Percentiles rank a stretch among this genome's conserved stretches.
phyloP scores from a whole-genome alignment of 2,888 invertebrate genomes.

The Seira sanloemensis region DNA sequence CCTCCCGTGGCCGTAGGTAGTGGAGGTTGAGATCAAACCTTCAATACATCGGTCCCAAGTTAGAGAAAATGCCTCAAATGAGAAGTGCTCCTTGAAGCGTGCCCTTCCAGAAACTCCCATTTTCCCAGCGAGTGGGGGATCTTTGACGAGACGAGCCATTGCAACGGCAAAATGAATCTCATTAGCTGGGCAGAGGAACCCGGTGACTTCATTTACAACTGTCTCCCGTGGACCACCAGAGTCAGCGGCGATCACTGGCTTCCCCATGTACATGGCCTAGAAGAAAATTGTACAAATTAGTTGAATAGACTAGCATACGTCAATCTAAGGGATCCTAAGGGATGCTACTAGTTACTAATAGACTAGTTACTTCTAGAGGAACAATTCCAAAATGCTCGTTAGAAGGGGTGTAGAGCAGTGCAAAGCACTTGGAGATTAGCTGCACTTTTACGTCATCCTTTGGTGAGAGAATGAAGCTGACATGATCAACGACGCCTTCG shows the following conservation, averaged over 20 bases:
- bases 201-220: constrained; percentile 86
- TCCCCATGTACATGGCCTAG: constrained; percentile 91
- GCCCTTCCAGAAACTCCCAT: constrained; percentile 87
- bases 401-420: constrained; percentile 95
- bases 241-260: constrained; percentile 96
- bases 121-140: constrained; percentile 80
- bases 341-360: too few species aligned
- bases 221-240: constrained; percentile 98
- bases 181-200: constrained; percentile 85
- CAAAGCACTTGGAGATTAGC: constrained; percentile 85
- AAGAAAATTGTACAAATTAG: too few species aligned
- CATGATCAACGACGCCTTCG: constrained; percentile 82
- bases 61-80: constrained; percentile 86
- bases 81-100: constrained; percentile 87
- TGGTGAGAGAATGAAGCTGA: constrained; percentile 91
- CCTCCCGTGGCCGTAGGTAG: constrained; percentile 46
- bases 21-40: constrained; percentile 54
- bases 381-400: constrained; percentile 99
- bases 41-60: constrained; percentile 79
- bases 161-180: constrained; percentile 85
- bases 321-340: too few species aligned
- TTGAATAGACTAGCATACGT: too few species aligned
- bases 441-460: constrained; percentile 89
- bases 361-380: constrained; percentile 87
- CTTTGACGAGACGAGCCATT: constrained; percentile 83